These are phyloP conservation scores for Anolis carolinensis DNA, from an alignment of 2,113 vertebrate species.

Conservation along the genomic window DNA sequence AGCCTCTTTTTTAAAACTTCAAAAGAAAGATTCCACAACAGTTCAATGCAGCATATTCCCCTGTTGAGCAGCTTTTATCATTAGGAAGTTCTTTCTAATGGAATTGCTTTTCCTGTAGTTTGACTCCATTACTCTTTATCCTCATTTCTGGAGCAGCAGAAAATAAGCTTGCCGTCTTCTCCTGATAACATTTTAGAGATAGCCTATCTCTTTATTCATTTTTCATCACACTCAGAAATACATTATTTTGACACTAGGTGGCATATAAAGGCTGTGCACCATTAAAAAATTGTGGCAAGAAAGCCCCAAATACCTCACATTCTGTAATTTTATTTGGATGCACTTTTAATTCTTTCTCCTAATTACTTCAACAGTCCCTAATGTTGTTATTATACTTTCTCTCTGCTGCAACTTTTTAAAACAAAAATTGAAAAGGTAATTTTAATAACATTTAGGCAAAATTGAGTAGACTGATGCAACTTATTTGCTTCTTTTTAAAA, in stretches of 20 bases:
- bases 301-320: slow-evolving; percentile 6
- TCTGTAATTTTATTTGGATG: background rate
- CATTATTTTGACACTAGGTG: slow-evolving; percentile 61
- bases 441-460: background rate
- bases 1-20: no score
- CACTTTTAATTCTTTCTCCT: slow-evolving; percentile 35
- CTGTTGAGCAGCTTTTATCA: no score
- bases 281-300: background rate
- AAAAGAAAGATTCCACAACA: no score
- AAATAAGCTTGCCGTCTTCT: no score
- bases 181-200: background rate
- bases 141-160: no score
- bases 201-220: background rate
- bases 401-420: background rate
- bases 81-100: no score
- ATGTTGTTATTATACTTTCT: slow-evolving; percentile 2
- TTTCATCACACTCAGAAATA: background rate
- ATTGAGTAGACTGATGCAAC: background rate
- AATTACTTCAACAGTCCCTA: slow-evolving; percentile 25
- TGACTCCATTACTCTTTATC: no score
- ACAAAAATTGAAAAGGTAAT: background rate
- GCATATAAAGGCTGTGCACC: slow-evolving; percentile 41
- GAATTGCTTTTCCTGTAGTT: no score
- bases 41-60: no score
- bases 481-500: background rate